A percentile compares a stretch with the other conserved stretches of the same genome.
phyloP scores from a whole-genome alignment of 2,888 invertebrate species.

The Phasia obesa region DNA sequence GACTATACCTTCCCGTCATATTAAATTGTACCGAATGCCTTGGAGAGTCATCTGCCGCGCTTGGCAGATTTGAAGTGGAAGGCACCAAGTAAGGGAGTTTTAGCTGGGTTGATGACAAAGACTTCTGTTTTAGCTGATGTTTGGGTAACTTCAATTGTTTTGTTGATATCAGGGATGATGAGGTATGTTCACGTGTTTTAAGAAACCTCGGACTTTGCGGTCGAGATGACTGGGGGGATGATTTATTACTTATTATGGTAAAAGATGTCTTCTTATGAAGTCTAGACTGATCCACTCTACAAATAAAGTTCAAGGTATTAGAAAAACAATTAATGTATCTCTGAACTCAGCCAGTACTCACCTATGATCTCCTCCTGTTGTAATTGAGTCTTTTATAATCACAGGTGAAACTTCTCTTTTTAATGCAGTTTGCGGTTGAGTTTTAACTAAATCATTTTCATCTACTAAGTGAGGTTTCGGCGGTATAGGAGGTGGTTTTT shows the following conservation, averaged over 20 bases:
- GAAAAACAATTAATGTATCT: background rate
- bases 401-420: constrained; percentile 79
- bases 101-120: constrained; percentile 74
- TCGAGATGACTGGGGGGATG: constrained; percentile 83
- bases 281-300: constrained; percentile 82
- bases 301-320: background rate
- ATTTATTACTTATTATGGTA: constrained; percentile 86
- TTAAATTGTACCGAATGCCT: constrained; percentile 82
- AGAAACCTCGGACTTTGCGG: constrained; percentile 81
- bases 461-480: constrained; percentile 72
- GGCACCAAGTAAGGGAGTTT: constrained; percentile 74
- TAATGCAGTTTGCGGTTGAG: constrained; percentile 56
- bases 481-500: constrained; percentile 75
- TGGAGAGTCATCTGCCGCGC: constrained; percentile 77
- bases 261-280: constrained; percentile 87
- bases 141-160: constrained; percentile 74
- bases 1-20: constrained; percentile 78
- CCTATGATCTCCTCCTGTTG: constrained; percentile 81
- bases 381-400: constrained; percentile 80
- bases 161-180: constrained; percentile 55
- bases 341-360: constrained; percentile 56
- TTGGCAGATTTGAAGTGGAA: constrained; percentile 17
- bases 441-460: constrained; percentile 22
- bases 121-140: constrained; percentile 75
- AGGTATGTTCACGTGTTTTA: constrained; percentile 79